Conservation (phyloP, 53 echinoderm and acorn worm genomes). For the Luidia sarsii region DNA sequence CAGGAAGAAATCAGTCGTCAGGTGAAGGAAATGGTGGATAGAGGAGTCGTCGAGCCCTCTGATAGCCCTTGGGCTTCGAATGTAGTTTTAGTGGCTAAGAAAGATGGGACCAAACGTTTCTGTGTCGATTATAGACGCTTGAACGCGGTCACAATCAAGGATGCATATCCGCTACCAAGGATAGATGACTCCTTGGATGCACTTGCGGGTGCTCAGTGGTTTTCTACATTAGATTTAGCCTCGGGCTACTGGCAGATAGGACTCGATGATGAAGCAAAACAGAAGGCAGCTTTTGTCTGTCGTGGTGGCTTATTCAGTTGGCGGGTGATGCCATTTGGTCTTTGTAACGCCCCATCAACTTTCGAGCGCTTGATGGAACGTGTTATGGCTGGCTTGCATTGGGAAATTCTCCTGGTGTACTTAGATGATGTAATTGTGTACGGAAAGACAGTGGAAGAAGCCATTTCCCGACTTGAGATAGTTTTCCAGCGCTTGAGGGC, state of each 20-base stretch:
- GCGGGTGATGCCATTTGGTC: slow-evolving; percentile 10
- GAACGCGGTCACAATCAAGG: neutral
- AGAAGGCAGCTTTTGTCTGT: slow-evolving; percentile 6
- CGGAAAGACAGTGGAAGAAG: neutral
- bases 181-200: slow-evolving; percentile 6
- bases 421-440: slow-evolving; percentile 70
- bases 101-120: neutral
- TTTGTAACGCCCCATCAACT: neutral
- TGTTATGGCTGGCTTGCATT: slow-evolving; percentile 37
- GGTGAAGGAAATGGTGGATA: neutral
- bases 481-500: neutral
- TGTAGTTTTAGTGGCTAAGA: neutral
- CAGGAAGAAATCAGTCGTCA: slow-evolving; percentile 49
- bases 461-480: no score
- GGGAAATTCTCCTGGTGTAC: slow-evolving; percentile 44
- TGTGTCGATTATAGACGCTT: slow-evolving; percentile 16
- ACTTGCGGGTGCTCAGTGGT: neutral
- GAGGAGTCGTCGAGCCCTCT: slow-evolving; percentile 45
- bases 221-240: slow-evolving; percentile 6
- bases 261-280: neutral
- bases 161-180: neutral
- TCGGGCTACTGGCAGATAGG: slow-evolving; percentile 14
- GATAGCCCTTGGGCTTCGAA: slow-evolving; percentile 34
- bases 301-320: neutral
- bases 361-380: slow-evolving; percentile 10